phyloP scores from a whole-genome alignment of 2,113 vertebrate species.

The Craseonycteris thonglongyai region DNA sequence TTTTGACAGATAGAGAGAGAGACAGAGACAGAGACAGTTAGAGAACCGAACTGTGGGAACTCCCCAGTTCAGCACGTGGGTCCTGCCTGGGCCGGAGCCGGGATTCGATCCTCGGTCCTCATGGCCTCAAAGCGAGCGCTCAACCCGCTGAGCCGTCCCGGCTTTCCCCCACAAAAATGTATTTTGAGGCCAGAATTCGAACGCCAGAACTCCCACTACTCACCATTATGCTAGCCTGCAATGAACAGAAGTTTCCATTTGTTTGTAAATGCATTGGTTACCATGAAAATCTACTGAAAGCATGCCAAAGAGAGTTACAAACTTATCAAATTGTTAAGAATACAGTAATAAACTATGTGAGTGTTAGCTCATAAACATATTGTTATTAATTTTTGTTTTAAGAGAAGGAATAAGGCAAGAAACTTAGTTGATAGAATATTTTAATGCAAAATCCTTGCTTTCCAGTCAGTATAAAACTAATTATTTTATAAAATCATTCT shows the following conservation, averaged over 20 bases:
- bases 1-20: too few species aligned
- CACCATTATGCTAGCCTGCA: not conserved
- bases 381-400: constrained; percentile 10
- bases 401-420: not conserved
- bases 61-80: too few species aligned
- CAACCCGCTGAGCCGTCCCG: too few species aligned
- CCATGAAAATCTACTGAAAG: not conserved
- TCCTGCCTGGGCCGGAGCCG: too few species aligned
- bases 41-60: too few species aligned
- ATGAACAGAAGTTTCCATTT: not conserved
- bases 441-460: constrained; percentile 17
- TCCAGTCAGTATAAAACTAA: not conserved
- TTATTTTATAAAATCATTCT: not conserved
- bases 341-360: not conserved
- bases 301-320: not conserved
- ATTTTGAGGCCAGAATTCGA: not conserved
- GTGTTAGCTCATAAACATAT: too few species aligned
- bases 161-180: too few species aligned
- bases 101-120: too few species aligned
- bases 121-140: too few species aligned
- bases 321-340: not conserved
- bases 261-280: not conserved
- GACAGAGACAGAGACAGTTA: too few species aligned
- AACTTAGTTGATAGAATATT: not conserved
- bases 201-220: not conserved